Evolutionary conservation across 2,888 invertebrate species (phyloP), one percentile per base, ranked within the genome.

Genomic region (Drosophila setosimentum): DNA sequence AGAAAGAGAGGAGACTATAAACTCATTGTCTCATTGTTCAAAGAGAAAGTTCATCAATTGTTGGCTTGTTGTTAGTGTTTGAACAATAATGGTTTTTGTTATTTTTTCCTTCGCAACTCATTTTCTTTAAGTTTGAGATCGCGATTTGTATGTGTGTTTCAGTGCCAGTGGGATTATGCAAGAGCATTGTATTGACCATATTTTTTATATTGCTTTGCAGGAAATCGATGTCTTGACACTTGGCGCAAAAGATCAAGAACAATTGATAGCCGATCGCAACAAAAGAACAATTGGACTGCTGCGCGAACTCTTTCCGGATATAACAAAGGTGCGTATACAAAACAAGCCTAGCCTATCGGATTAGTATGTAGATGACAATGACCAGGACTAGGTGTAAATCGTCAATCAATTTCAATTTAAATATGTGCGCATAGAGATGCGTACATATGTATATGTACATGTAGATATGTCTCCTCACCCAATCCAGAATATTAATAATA

Each of bases 221-320:
- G 95, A 95, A 93, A 94, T 96, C 79, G 94, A 96, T 85, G 95
- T 95, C 76, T 93, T 96, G 92, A 95, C 96, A 93, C 94, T 96
- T 85, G 95, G 95, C 80, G 95, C 95, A 81, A 86, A 81, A 67
- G 91, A 89, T 72, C 94, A 95, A 75, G 95, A 95, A 92, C 95
- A 95, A 91, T 93, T 95, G 80, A 91, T 92, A 72, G 95, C 95
- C 91, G 95, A 96, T 82, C 94, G 96, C 89, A 96, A 95, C 93
- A 96, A 96, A 93, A 94, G 96, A 91, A 96, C 96, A 82, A 96
- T 96, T 91, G 96, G 96, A 86, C 94, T 96, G 90, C 94, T 96
- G 81, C 94, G 96, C 68, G 95, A 96, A 90, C 94, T 96, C 69
- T 96, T 96, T 94, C 96, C 96, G 45, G 94, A 95, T 66, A 94